Conservation (phyloP, 2,113 vertebrate genomes). For the Corythornis madagascariensis region DNA sequence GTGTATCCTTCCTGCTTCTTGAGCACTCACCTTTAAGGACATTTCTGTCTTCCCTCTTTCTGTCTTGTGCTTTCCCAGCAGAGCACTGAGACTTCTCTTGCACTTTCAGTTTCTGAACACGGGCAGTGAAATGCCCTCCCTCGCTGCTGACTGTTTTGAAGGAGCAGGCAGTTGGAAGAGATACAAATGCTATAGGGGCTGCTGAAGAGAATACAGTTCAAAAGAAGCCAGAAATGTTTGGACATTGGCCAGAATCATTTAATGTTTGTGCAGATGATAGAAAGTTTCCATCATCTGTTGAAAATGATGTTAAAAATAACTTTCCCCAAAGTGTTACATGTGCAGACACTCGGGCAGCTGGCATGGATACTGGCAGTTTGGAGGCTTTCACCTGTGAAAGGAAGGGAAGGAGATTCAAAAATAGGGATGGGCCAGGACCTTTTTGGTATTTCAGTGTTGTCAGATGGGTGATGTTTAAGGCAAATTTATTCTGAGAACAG, state of each 20-base stretch:
- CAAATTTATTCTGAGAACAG: background rate
- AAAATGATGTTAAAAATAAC: conserved; percentile 40
- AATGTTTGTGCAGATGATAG: conserved; percentile 4
- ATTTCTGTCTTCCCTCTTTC: background rate
- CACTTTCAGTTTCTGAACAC: background rate
- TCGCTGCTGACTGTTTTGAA: background rate
- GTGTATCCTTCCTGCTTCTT: background rate
- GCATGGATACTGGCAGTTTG: background rate
- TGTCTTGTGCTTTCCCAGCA: background rate
- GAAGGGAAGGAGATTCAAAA: background rate
- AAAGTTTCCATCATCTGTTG: conserved; percentile 37
- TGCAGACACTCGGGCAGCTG: background rate
- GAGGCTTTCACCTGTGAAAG: background rate
- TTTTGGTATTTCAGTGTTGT: background rate
- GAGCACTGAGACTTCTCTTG: background rate
- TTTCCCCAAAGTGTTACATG: background rate
- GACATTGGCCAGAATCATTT: background rate
- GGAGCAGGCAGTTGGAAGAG: background rate
- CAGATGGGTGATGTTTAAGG: background rate
- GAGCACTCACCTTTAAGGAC: background rate
- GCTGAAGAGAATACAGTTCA: background rate
- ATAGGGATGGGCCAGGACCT: background rate
- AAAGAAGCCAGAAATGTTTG: background rate
- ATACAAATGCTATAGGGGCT: background rate
- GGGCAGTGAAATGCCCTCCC: background rate